Evolutionary conservation across 2,888 invertebrate genomes (phyloP).

Genomic region (Acrobasis repandana): DNA sequence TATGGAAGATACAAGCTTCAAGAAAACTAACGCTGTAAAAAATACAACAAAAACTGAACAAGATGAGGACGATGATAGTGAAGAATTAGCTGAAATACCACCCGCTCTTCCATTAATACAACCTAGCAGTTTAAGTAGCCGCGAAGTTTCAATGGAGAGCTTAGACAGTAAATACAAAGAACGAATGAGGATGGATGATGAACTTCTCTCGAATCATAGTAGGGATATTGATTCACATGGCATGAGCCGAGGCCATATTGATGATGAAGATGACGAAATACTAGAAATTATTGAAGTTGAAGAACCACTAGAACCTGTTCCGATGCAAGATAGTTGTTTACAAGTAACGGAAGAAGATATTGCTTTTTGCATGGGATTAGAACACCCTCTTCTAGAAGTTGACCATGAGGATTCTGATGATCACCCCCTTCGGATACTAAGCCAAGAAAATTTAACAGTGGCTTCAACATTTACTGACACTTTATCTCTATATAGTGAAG

Average conservation of each 20-base stretch:
- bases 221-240: conserved; percentile 77
- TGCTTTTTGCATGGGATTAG: conserved; percentile 91
- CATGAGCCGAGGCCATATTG: conserved; percentile 70
- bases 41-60: conserved; percentile 71
- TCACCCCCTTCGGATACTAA: conserved; percentile 93
- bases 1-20: conserved; percentile 61
- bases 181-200: conserved; percentile 84
- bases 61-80: conserved; percentile 90
- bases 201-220: conserved; percentile 80
- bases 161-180: conserved; percentile 90
- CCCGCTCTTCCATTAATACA: conserved; percentile 91
- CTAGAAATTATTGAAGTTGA: conserved; percentile 91
- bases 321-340: conserved; percentile 92
- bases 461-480: conserved; percentile 95
- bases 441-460: conserved; percentile 95
- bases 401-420: conserved; percentile 88
- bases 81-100: conserved; percentile 90
- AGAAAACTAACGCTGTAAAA: conserved; percentile 54
- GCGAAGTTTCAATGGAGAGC: conserved; percentile 92
- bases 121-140: conserved; percentile 86
- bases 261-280: conserved; percentile 87
- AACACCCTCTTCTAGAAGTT: conserved; percentile 87
- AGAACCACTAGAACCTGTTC: conserved; percentile 91
- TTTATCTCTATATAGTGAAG: conserved; percentile 85
- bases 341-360: conserved; percentile 97